Evolutionary conservation across 1,140 invertebrate genomes (phyloP), one percentile per base, ranked within the genome.

Genomic region (Harpegnathos saltator): DNA sequence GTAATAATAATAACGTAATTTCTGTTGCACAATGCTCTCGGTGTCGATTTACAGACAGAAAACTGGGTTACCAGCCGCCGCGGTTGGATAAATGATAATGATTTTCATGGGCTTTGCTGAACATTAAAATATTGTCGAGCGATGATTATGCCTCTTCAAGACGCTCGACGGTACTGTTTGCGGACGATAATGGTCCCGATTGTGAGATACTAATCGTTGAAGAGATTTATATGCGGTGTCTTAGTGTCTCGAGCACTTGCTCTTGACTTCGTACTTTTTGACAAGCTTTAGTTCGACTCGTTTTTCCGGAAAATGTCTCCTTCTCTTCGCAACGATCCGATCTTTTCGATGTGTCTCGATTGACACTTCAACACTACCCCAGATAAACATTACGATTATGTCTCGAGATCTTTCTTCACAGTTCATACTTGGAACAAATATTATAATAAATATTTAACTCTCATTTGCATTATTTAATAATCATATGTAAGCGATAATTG

Each of bases 1-100:
- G 22, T 59, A 59, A 78, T 54, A 33, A 69, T 68, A 38, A 69
- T 69, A 80, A 58, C 38, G 52, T 71, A 80, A 80, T 71, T 44
- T 9, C 29, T 58, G 65, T 80, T 80, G 38, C 65, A 71, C 75
- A 80, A 80, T 80, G 52, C 29, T n/a, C 29, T 69, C 52, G 26
- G 33, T 80, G 65, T 80, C 44, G 22, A 26, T 58, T 80, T 48
- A 17, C 52, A 19, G 33, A 48, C 22, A 33, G 65, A 48, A 80
- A 80, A 80, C 11, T 9, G 14, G 33, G n/a, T 15, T 4, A 80
- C 69, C 19, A 3, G n/a, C 14, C 12, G 22, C 58, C 33, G 75
- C n/a, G 63, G n/a, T 78, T 69, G 48, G 12, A 56, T 66, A 77
- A 77, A 65, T 22, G 2, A 66, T 38, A 48, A 22, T 3, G 22